Evolutionary conservation across 1,140 invertebrate genomes (phyloP).

Genomic region (Drosophila lacteicornis): DNA sequence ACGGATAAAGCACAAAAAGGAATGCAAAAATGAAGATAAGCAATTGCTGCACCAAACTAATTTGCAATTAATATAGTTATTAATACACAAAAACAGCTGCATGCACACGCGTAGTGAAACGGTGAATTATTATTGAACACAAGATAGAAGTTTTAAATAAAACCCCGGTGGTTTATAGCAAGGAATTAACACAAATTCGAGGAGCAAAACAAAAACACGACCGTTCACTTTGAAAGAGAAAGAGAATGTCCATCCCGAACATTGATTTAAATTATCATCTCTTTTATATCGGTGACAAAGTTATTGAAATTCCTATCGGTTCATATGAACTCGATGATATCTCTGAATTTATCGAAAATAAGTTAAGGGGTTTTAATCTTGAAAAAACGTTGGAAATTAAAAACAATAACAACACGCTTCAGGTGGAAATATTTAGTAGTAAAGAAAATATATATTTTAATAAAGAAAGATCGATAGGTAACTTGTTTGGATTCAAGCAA

Average conservation of each 20-base stretch:
- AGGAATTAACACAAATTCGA: too few relatives aligned
- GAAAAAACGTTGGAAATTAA: not conserved
- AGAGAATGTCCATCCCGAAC: slow-evolving; percentile 83
- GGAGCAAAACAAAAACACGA: too few relatives aligned
- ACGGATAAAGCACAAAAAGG: too few relatives aligned
- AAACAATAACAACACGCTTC: slow-evolving; percentile 1
- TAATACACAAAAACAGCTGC: too few relatives aligned
- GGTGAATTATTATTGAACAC: too few relatives aligned
- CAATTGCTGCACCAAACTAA: too few relatives aligned
- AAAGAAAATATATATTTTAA: not conserved
- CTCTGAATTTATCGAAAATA: not conserved
- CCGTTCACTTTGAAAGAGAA: too few relatives aligned
- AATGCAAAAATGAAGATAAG: too few relatives aligned
- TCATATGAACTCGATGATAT: slow-evolving; percentile 78
- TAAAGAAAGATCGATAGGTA: not conserved
- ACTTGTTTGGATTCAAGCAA: not conserved
- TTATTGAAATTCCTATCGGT: slow-evolving; percentile 70
- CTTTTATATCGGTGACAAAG: slow-evolving; percentile 71
- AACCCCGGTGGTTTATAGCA: too few relatives aligned
- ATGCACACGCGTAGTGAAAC: too few relatives aligned
- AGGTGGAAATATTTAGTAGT: slow-evolving; percentile 9
- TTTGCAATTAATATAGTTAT: too few relatives aligned
- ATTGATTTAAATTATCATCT: slow-evolving; percentile 71
- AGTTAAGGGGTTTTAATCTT: not conserved
- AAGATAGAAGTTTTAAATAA: too few relatives aligned